phyloP scores from a whole-genome alignment of 2,888 invertebrate species.

The Amphipoea lucens region DNA sequence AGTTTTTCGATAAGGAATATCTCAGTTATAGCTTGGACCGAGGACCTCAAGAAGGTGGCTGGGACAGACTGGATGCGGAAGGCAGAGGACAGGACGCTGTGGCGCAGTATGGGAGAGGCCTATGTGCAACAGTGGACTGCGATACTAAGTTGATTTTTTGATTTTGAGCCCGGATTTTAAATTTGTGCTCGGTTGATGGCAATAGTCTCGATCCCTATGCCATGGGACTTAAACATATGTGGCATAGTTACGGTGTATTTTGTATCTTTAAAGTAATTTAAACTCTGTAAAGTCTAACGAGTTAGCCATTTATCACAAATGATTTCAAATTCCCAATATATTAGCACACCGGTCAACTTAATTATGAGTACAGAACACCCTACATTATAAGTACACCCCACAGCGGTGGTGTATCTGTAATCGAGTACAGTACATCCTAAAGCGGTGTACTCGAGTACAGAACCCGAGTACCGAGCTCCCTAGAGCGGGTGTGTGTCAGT shows the following conservation, averaged over 20 bases:
- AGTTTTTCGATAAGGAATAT: background rate
- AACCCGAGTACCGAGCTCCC: background rate
- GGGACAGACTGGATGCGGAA: too few relatives aligned
- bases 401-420: background rate
- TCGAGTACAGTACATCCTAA: background rate
- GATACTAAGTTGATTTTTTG: too few relatives aligned
- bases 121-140: too few relatives aligned
- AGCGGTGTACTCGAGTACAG: background rate
- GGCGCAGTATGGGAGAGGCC: too few relatives aligned
- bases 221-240: background rate
- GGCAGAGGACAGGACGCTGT: too few relatives aligned
- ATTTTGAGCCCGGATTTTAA: background rate
- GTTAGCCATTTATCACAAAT: constrained; percentile 7
- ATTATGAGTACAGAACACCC: background rate
- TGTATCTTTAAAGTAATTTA: background rate
- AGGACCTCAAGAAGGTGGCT: too few relatives aligned
- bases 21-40: background rate
- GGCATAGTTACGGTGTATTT: background rate
- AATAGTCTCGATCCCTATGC: background rate
- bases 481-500: fast-evolving
- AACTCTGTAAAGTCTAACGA: background rate
- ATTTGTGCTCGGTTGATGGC: background rate
- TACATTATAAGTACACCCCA: constrained; percentile 2
- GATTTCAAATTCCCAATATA: background rate
- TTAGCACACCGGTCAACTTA: constrained; percentile 24